Evolutionary conservation across 2,888 invertebrate species (phyloP), one percentile per base, ranked within the genome.

Genomic region (Platypus cylindrus): DNA sequence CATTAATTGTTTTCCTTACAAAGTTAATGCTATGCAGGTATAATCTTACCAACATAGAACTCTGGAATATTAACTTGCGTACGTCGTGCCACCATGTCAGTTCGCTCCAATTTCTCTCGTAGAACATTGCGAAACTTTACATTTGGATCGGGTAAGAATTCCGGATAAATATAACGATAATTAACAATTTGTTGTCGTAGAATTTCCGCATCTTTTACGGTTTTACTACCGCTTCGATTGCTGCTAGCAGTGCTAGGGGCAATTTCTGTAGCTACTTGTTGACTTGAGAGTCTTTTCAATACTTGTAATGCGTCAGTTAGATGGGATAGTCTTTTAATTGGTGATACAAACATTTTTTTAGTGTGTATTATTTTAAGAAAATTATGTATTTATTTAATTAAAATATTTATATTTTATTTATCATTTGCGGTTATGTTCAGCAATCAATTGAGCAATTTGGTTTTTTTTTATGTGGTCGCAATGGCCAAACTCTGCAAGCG

Each of bases 71-170:
- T 81, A 43, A 98, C 70, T 41, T 80, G 68, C 32, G 63, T 65
- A 47, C 94, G 68, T 37, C 98, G 69, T 38, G 77, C 75, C 17
- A 97, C 56, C 97, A 98, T 97, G 58, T 99, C 98, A 41, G 68
- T 64, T 39, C 97, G 70, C 56, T 97, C 95, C 11, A 98, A 61
- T 56, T 80, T 85, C 58, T 98, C 97, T 35, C 82, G 66, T 1
- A 91, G 59, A 7, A 65, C 55, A 62, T 97, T 90, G 38, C 95
- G 70, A 64, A 73, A 78, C 52, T 74, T 65, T 2, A 77, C 65
- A 48, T 79, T 76, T 0, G 90, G 86, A 57, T 86, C 81, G 0
- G 95, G 94, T 33, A 95, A 64, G 64, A 95, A 94, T 62, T 95
- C 95, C 1, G 90, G 90, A 59, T 86, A 93, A 16, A 76, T 62